These are phyloP conservation scores for Muntiacus reevesi DNA, from an alignment of 2,113 vertebrate species.

Conservation along the genomic window DNA sequence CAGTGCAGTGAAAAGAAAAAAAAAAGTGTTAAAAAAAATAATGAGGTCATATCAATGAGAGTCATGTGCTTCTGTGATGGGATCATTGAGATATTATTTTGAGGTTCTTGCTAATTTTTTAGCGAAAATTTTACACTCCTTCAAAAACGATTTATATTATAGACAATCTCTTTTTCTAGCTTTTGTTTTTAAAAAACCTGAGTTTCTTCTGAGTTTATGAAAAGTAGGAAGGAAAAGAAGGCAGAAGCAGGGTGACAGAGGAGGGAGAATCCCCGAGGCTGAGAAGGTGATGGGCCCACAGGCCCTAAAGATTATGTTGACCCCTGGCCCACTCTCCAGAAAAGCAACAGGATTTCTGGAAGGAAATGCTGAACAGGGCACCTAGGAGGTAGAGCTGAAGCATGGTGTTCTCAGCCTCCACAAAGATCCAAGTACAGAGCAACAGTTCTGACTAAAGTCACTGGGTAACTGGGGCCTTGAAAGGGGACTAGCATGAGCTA, in stretches of 20 bases:
- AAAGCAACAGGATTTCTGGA: background rate
- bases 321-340: background rate
- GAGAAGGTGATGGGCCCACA: background rate
- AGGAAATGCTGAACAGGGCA: background rate
- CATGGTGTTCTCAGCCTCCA: background rate
- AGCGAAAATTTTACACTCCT: background rate
- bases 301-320: background rate
- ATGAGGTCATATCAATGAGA: background rate
- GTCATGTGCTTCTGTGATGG: background rate
- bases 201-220: background rate
- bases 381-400: background rate
- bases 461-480: background rate
- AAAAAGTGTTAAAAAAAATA: background rate
- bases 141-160: background rate
- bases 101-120: background rate
- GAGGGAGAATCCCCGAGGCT: background rate
- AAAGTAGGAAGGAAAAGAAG: background rate
- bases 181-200: conserved; percentile 31
- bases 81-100: conserved; percentile 18
- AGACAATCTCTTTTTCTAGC: background rate
- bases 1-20: background rate
- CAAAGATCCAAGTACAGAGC: background rate
- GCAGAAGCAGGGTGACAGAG: background rate
- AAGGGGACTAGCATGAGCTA: background rate
- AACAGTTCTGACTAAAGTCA: background rate